Percentiles rank a stretch among this genome's conserved stretches.
Conservation (phyloP, 2,113 vertebrate species). For the Megaceryle torquata region DNA sequence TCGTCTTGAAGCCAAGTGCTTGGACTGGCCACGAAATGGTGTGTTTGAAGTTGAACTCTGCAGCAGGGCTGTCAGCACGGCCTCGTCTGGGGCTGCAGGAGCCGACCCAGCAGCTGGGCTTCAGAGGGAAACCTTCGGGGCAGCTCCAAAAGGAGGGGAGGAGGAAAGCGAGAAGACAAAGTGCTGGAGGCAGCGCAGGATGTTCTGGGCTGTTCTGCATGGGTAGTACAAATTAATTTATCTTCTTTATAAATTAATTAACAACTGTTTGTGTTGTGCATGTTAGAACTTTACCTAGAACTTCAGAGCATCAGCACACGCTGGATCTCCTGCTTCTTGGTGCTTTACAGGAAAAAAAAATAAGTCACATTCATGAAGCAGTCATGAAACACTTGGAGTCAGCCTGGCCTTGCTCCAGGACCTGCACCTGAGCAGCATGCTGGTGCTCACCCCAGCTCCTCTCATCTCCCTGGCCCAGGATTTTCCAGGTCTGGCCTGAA, state of each 20-base stretch:
- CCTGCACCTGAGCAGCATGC: fast-evolving
- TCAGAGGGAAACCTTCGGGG: neutral
- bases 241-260: neutral
- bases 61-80: neutral
- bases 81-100: neutral
- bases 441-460: neutral
- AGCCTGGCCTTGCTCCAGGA: neutral
- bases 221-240: neutral
- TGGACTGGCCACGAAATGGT: neutral
- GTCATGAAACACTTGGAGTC: neutral
- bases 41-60: neutral
- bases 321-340: neutral
- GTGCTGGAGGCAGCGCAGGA: fast-evolving
- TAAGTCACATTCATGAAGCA: neutral
- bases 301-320: fast-evolving
- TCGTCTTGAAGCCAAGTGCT: neutral
- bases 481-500: neutral
- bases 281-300: fast-evolving
- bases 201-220: neutral
- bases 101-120: neutral
- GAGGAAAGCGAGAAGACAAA: neutral
- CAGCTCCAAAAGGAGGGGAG: neutral
- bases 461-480: neutral
- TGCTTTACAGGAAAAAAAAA: neutral
- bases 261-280: neutral